These are phyloP conservation scores for Athalia cordata DNA, from an alignment of 2,888 invertebrate species.

Conservation along the genomic window DNA sequence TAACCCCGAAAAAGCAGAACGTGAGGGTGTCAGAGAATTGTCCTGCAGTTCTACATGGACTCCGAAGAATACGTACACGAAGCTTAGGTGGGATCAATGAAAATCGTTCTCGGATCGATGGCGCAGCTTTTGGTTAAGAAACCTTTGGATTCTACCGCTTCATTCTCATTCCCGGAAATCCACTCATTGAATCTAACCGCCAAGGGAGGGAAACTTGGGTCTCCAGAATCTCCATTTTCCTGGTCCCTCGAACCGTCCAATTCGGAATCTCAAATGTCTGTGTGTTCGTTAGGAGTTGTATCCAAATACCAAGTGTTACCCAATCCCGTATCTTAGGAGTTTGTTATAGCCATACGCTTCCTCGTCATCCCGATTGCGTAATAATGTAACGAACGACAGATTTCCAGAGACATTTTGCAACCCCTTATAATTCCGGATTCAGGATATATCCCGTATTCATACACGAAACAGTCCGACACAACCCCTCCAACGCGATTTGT, in stretches of 20 bases:
- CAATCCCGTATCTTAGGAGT: too few species aligned
- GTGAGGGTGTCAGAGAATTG: background rate
- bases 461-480: background rate
- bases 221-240: background rate
- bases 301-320: background rate
- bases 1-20: background rate
- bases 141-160: slow-evolving; percentile 28
- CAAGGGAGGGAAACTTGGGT: background rate
- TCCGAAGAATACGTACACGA: slow-evolving; percentile 26
- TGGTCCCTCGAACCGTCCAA: too few species aligned
- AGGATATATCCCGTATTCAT: background rate
- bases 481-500: slow-evolving; percentile 28
- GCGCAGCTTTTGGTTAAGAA: background rate
- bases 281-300: background rate
- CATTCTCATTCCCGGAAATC: slow-evolving; percentile 29
- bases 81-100: slow-evolving; percentile 27
- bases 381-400: too few species aligned
- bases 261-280: too few species aligned
- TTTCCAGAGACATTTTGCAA: too few species aligned
- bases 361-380: too few species aligned
- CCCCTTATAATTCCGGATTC: background rate
- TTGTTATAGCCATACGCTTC: too few species aligned
- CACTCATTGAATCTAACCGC: background rate
- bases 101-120: slow-evolving; percentile 27
- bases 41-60: background rate